phyloP scores from a whole-genome alignment of 92 coral and sea anemone species.

The Meandrina meandrites region DNA sequence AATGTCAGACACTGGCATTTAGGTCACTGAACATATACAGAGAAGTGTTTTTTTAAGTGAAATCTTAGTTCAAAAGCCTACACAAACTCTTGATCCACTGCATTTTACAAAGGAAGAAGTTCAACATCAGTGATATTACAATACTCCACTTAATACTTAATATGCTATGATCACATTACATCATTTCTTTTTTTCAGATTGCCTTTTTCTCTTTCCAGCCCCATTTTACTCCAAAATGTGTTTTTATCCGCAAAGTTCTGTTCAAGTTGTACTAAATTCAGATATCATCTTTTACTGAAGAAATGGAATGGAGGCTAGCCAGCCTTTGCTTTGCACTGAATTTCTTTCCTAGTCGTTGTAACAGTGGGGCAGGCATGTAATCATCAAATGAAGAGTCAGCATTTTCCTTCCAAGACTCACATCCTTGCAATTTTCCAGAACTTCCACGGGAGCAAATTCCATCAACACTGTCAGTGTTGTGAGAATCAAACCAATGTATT shows the following conservation, averaged over 20 bases:
- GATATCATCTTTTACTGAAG: conserved; percentile 3
- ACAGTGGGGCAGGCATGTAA: conserved; percentile 54
- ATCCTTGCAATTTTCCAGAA: background rate
- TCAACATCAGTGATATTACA: too few species aligned
- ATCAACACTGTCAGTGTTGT: background rate
- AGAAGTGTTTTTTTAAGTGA: too few species aligned
- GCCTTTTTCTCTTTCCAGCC: background rate
- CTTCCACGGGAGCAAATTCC: background rate
- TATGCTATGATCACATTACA: too few species aligned
- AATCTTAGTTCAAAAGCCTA: too few species aligned
- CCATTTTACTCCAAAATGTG: background rate
- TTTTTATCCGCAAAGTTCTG: too few species aligned
- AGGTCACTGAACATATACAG: too few species aligned
- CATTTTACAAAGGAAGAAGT: too few species aligned
- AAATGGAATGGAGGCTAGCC: conserved; percentile 28
- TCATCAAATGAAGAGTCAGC: conserved; percentile 47
- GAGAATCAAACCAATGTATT: background rate
- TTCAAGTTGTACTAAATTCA: background rate
- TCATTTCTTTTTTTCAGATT: too few species aligned
- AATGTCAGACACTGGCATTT: too few species aligned
- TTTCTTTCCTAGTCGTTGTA: conserved; percentile 51
- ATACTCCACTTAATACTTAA: too few species aligned
- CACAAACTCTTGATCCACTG: too few species aligned
- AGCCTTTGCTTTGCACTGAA: conserved; percentile 29
- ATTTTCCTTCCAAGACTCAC: conserved; percentile 10